Percentiles rank a stretch among this genome's conserved stretches.
Conservation (phyloP, 2,113 vertebrate species). For the Callipepla squamata region DNA sequence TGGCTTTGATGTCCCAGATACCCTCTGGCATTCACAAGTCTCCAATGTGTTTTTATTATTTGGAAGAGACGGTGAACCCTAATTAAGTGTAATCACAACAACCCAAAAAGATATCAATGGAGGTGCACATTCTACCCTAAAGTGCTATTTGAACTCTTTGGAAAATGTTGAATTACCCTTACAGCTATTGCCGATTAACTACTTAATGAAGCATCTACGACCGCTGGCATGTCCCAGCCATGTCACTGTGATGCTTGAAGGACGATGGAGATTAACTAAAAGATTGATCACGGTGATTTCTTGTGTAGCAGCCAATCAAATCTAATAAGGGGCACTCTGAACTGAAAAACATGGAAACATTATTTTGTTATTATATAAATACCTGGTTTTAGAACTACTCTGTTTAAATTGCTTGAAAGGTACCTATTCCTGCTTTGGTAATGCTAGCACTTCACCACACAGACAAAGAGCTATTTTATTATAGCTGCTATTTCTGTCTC, state of each 20-base stretch:
- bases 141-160: constrained; percentile 45
- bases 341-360: neutral
- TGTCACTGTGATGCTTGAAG: constrained; percentile 48
- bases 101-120: neutral
- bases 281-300: neutral
- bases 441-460: neutral
- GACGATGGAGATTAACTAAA: constrained; percentile 17
- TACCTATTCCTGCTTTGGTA: neutral
- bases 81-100: neutral
- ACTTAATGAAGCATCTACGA: constrained; percentile 38
- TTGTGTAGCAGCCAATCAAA: constrained; percentile 13
- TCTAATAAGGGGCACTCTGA: neutral
- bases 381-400: neutral
- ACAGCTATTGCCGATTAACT: constrained; percentile 26
- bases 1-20: neutral
- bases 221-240: constrained; percentile 27
- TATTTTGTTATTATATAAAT: neutral
- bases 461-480: neutral
- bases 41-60: neutral
- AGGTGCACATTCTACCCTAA: constrained; percentile 2
- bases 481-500: neutral
- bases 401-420: neutral
- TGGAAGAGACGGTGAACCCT: neutral
- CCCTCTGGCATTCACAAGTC: neutral
- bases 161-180: constrained; percentile 43